Percentiles rank a stretch among this genome's conserved stretches.
Conservation (phyloP, 2,888 invertebrate genomes). For the Crematogaster levior region DNA sequence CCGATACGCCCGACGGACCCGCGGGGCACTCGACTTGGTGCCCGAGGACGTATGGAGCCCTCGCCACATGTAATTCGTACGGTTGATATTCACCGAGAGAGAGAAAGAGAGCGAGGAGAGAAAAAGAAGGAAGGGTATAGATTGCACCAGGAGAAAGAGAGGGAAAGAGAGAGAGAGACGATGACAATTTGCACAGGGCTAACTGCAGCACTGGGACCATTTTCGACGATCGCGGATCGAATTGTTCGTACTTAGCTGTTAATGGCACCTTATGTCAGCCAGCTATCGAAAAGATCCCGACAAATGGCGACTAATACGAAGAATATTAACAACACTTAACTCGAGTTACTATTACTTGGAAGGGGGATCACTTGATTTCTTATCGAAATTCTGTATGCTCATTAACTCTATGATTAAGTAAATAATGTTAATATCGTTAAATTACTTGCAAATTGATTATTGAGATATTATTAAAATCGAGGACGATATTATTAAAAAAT, state of each 20-base stretch:
- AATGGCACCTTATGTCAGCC: slow-evolving; percentile 79
- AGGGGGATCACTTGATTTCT: neutral
- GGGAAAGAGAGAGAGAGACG: slow-evolving; percentile 35
- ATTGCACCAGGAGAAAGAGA: slow-evolving; percentile 22
- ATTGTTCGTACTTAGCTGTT: slow-evolving; percentile 82
- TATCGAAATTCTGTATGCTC: neutral
- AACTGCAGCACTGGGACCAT: slow-evolving; percentile 84
- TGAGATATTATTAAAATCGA: neutral
- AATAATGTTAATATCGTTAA: neutral
- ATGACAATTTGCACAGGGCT: slow-evolving; percentile 76
- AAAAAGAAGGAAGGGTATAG: slow-evolving; percentile 63
- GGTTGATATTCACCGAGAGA: slow-evolving; percentile 74
- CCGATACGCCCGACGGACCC: slow-evolving; percentile 53
- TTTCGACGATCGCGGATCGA: slow-evolving; percentile 79
- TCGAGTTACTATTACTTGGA: neutral
- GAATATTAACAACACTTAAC: slow-evolving; percentile 35
- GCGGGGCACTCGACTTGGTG: slow-evolving; percentile 68
- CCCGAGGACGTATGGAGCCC: slow-evolving; percentile 62
- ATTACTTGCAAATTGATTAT: neutral
- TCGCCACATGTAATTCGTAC: slow-evolving; percentile 77
- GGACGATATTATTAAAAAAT: neutral
- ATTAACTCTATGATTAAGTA: neutral
- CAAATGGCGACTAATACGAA: slow-evolving; percentile 42
- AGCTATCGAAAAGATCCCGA: slow-evolving; percentile 48
- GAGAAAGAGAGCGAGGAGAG: slow-evolving; percentile 64